phyloP scores from a whole-genome alignment of 2,888 invertebrate species.

The Chorisops tibialis region DNA sequence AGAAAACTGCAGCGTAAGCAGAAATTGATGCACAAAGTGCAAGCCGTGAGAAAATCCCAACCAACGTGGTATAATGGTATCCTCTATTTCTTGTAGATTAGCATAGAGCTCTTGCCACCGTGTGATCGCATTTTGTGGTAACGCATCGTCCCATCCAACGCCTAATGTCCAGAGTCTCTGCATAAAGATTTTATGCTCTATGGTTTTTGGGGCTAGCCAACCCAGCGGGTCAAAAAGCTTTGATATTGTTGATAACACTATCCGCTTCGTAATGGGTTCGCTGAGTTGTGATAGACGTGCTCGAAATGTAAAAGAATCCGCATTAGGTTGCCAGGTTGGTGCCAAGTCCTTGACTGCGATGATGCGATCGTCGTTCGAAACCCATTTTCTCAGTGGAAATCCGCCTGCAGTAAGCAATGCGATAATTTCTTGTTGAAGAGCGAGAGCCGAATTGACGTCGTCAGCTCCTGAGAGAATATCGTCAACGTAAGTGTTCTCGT shows the following conservation, averaged over 20 bases:
- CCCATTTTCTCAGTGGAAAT: constrained; percentile 21
- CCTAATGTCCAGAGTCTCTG: not conserved
- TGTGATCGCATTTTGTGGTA: not conserved
- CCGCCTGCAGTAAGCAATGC: constrained; percentile 14
- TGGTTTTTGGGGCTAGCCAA: not conserved
- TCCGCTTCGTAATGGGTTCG: not conserved
- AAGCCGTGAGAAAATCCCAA: not conserved
- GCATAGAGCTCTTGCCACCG: not conserved
- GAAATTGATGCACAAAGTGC: not conserved
- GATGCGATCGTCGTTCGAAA: constrained; percentile 20
- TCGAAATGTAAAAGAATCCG: constrained; percentile 23
- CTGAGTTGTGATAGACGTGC: too few species aligned
- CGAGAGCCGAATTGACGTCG: too few species aligned
- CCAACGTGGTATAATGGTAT: not conserved
- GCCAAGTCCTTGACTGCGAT: constrained; percentile 1
- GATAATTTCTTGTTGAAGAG: too few species aligned
- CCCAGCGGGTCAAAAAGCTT: not conserved
- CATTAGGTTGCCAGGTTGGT: constrained; percentile 23
- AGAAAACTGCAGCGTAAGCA: not conserved
- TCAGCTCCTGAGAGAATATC: too few species aligned
- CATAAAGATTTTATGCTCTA: not conserved
- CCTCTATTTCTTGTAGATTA: not conserved
- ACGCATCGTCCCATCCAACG: not conserved
- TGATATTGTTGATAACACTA: not conserved
- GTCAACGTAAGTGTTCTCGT: constrained; percentile 9